Conservation (phyloP, 2,113 vertebrate genomes). For the Ursus arctos region DNA sequence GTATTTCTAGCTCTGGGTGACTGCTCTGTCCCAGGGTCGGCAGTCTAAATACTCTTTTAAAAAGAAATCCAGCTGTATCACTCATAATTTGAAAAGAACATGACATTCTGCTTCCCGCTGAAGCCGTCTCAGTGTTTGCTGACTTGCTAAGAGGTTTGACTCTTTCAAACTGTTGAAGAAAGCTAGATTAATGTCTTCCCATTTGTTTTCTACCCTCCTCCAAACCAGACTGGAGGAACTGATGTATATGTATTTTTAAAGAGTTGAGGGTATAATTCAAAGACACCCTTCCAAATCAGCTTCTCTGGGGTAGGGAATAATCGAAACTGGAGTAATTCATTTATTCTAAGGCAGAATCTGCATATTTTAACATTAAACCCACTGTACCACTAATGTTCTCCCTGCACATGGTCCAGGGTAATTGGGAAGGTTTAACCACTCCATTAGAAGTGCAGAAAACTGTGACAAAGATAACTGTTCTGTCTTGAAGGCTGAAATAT, state of each 20-base stretch:
- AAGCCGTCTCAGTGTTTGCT: conserved; percentile 34
- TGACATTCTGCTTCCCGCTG: background rate
- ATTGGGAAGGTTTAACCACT: conserved; percentile 69
- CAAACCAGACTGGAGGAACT: conserved; percentile 61
- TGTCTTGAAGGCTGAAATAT: conserved; percentile 28
- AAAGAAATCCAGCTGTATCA: conserved; percentile 2
- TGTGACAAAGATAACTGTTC: conserved; percentile 58
- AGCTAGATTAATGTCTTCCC: conserved; percentile 46
- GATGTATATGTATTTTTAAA: conserved; percentile 61
- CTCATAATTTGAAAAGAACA: conserved; percentile 58
- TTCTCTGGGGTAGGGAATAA: conserved; percentile 51
- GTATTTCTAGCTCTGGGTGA: background rate
- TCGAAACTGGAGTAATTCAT: conserved; percentile 67
- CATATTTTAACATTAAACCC: conserved; percentile 71
- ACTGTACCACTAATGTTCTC: conserved; percentile 54
- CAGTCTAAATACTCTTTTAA: background rate
- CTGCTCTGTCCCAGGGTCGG: background rate
- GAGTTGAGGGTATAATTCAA: conserved; percentile 58
- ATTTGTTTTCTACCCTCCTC: conserved; percentile 48
- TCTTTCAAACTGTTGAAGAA: conserved; percentile 56
- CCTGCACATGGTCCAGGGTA: conserved; percentile 68
- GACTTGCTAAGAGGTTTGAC: conserved; percentile 61
- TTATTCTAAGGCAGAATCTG: conserved; percentile 62
- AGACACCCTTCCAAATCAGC: conserved; percentile 55
- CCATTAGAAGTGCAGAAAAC: conserved; percentile 68